A percentile compares a stretch with the other conserved stretches of the same genome.
These are phyloP conservation scores for Picathartes gymnocephalus DNA, from an alignment of 2,113 vertebrate genomes.

Conservation along the genomic window DNA sequence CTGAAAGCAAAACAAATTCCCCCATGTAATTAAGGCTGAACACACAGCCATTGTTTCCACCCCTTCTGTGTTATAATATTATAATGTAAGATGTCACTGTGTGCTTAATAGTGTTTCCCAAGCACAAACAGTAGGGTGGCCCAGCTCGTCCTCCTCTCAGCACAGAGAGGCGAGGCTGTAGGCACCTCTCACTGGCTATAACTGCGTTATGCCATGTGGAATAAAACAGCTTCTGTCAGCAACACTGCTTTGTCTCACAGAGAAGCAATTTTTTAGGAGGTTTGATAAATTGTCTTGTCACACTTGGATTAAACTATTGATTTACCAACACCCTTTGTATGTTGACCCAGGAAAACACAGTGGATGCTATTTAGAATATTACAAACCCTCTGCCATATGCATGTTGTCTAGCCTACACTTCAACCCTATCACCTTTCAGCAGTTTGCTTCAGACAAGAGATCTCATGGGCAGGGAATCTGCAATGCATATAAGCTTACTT, in stretches of 20 bases:
- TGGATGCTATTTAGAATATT: conserved; percentile 76
- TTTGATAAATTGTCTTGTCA: conserved; percentile 74
- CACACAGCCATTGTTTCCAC: conserved; percentile 32
- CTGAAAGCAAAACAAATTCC: background rate
- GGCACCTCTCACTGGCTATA: conserved; percentile 25
- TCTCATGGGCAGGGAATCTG: conserved; percentile 83
- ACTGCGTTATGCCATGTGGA: background rate
- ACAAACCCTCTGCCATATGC: conserved; percentile 78
- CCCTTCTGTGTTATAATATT: conserved; percentile 28
- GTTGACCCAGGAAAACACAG: conserved; percentile 69
- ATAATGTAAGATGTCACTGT: conserved; percentile 39
- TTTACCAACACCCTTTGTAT: conserved; percentile 71
- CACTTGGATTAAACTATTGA: conserved; percentile 73
- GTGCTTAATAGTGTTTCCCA: conserved; percentile 56
- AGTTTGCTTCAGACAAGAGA: conserved; percentile 83
- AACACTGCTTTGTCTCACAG: conserved; percentile 49
- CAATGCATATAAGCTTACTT: conserved; percentile 81
- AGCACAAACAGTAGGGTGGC: conserved; percentile 5
- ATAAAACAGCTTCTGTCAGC: conserved; percentile 54
- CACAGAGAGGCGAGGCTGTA: background rate
- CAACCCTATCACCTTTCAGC: conserved; percentile 82
- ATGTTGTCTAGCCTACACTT: conserved; percentile 77
- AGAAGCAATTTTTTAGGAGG: conserved; percentile 37
- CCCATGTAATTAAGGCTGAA: conserved; percentile 52
- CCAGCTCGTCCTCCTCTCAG: conserved; percentile 41